Evolutionary conservation across 2,888 invertebrate species (phyloP).

Genomic region (Odontocerum albicorne): DNA sequence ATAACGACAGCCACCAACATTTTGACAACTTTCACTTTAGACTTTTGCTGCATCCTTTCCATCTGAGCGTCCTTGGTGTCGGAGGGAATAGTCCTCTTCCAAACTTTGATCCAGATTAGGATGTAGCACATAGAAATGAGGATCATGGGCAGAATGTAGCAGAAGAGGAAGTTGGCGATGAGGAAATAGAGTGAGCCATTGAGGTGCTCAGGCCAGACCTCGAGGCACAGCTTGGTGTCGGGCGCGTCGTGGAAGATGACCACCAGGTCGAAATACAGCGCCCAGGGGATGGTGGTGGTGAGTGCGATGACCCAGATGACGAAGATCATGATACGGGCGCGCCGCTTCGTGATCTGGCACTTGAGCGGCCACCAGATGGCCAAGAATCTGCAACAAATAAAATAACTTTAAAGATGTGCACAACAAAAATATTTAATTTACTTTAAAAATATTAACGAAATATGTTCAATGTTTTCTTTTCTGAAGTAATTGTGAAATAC

Average conservation of each 20-base stretch:
- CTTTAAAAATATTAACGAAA: too few species aligned
- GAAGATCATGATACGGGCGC: conserved; percentile 84
- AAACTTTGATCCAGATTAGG: conserved; percentile 89
- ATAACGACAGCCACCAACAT: conserved; percentile 93
- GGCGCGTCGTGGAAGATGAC: conserved; percentile 74
- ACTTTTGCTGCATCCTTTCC: conserved; percentile 91
- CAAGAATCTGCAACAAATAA: conserved; percentile 76
- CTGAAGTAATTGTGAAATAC: too few species aligned
- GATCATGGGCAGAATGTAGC: conserved; percentile 89
- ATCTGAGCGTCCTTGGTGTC: conserved; percentile 90
- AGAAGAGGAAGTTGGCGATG: conserved; percentile 83
- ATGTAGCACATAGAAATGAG: conserved; percentile 91
- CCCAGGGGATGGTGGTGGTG: conserved; percentile 86
- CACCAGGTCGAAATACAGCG: conserved; percentile 83
- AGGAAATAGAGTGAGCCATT: conserved; percentile 86
- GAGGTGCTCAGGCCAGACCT: conserved; percentile 83
- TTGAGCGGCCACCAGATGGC: conserved; percentile 95
- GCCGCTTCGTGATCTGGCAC: conserved; percentile 85
- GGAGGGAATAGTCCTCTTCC: conserved; percentile 84
- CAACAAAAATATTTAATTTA: too few species aligned
- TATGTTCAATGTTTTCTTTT: too few species aligned
- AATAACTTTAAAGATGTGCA: too few species aligned
- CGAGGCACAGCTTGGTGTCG: conserved; percentile 74
- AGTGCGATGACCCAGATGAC: conserved; percentile 89
- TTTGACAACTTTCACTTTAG: conserved; percentile 92